phyloP scores from a whole-genome alignment of 2,113 vertebrate species.

The Dissostichus mawsoni region DNA sequence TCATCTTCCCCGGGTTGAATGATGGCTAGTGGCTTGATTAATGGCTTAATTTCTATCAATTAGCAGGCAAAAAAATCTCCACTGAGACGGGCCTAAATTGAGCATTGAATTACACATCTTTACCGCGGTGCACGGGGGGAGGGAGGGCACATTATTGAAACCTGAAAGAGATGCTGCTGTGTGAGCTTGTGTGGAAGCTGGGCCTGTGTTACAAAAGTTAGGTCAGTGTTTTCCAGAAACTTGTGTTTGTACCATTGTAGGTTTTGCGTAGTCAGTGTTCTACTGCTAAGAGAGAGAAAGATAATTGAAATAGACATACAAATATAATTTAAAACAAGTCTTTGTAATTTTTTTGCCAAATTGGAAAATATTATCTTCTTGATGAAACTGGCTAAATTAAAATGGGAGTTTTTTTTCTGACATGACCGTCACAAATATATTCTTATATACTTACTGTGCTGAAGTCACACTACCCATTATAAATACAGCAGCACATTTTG shows the following conservation, averaged over 20 bases:
- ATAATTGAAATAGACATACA: neutral
- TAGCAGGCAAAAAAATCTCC: conserved; percentile 95
- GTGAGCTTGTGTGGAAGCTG: conserved; percentile 12
- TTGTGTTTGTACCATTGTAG: neutral
- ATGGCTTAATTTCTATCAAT: conserved; percentile 99
- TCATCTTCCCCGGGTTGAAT: conserved; percentile 98
- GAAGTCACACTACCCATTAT: conserved; percentile 7
- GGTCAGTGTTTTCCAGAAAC: conserved; percentile 33
- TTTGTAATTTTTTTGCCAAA: neutral
- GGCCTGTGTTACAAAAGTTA: conserved; percentile 24
- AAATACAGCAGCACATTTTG: conserved; percentile 16
- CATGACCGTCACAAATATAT: neutral
- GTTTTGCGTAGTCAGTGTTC: neutral
- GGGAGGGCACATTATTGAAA: conserved; percentile 70
- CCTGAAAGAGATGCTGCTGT: conserved; percentile 67
- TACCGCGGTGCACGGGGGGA: conserved; percentile 75
- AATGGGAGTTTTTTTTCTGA: neutral
- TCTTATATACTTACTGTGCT: neutral
- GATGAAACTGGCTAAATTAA: conserved; percentile 21
- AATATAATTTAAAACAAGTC: neutral
- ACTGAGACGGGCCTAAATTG: conserved; percentile 96
- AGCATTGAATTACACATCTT: conserved; percentile 98
- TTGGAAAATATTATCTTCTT: neutral
- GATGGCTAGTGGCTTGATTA: conserved; percentile 99
- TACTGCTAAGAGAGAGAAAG: neutral